Conservation (phyloP, 2,888 invertebrate genomes). For the Notodonta ziczac region DNA sequence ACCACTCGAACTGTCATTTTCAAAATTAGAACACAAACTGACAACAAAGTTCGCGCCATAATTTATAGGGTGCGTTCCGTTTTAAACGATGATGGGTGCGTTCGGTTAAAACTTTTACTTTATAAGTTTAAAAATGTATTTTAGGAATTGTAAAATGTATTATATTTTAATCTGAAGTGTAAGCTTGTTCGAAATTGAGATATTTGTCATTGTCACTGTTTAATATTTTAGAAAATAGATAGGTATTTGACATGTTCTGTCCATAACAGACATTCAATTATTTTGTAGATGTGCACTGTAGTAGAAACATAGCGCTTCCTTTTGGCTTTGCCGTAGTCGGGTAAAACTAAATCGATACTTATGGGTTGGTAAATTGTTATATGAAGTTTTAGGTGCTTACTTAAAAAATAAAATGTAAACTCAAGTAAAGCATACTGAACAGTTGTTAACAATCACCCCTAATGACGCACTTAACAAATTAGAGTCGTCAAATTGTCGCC, state of each 20-base stretch:
- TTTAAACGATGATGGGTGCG: constrained; percentile 41
- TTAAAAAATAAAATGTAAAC: not conserved
- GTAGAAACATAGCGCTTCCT: too few relatives aligned
- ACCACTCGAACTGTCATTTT: constrained; percentile 38
- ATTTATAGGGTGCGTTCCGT: constrained; percentile 44
- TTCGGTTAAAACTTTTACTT: constrained; percentile 28
- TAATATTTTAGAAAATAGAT: constrained; percentile 8
- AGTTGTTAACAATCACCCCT: constrained; percentile 33
- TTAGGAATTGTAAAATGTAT: constrained; percentile 25
- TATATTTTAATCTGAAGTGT: constrained; percentile 25
- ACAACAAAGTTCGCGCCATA: constrained; percentile 48
- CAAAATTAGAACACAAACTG: constrained; percentile 45
- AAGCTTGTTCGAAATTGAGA: constrained; percentile 18
- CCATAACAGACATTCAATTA: too few relatives aligned
- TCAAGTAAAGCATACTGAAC: constrained; percentile 19
- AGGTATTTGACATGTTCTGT: not conserved
- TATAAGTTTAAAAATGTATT: constrained; percentile 30
- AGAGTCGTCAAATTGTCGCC: constrained; percentile 36
- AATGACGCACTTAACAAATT: constrained; percentile 39
- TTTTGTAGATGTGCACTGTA: too few relatives aligned
- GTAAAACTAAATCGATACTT: too few relatives aligned
- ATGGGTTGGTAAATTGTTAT: too few relatives aligned
- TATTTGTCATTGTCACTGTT: constrained; percentile 29
- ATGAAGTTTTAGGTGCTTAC: too few relatives aligned
- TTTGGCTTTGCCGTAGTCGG: too few relatives aligned